These are phyloP conservation scores for Phylloscopus collybita DNA, from an alignment of 2,797 vertebrate genomes.

Conservation along the genomic window DNA sequence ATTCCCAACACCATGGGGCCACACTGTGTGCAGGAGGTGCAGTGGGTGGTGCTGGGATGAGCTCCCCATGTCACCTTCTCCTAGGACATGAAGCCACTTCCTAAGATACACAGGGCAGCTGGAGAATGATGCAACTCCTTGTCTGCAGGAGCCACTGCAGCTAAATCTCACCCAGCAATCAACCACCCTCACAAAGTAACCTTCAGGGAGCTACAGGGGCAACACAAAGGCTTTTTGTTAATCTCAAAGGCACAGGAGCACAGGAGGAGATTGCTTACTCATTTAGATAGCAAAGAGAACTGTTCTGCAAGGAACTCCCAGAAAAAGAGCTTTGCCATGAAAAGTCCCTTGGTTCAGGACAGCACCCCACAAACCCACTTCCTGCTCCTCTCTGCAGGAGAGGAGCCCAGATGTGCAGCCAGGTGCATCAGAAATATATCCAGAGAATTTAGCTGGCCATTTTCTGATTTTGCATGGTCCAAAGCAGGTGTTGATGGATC, in stretches of 20 bases:
- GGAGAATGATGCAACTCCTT: constrained; percentile 70
- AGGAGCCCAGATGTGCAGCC: background rate
- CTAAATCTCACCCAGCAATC: constrained; percentile 84
- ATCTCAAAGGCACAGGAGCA: constrained; percentile 15
- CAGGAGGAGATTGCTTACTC: background rate
- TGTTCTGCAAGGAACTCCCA: background rate
- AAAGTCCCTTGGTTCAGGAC: background rate
- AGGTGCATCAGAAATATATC: background rate
- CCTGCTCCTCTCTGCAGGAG: background rate
- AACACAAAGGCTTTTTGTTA: constrained; percentile 77
- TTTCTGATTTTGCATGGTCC: background rate
- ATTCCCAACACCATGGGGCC: background rate
- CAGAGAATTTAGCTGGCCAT: background rate
- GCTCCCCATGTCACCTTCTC: background rate
- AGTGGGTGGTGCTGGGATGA: background rate
- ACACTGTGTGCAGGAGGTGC: accelerated
- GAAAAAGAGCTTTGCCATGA: background rate
- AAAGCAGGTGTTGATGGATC: background rate
- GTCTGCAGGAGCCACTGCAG: constrained; percentile 78
- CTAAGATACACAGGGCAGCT: background rate
- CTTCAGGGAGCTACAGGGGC: constrained; percentile 73
- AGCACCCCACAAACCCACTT: background rate
- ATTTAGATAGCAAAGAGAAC: background rate
- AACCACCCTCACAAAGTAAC: constrained; percentile 65
- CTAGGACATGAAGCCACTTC: background rate